A percentile compares a stretch with the other conserved stretches of the same genome.
Evolutionary conservation across 2,113 vertebrate genomes (phyloP).

Genomic region (Pristiophorus japonicus): DNA sequence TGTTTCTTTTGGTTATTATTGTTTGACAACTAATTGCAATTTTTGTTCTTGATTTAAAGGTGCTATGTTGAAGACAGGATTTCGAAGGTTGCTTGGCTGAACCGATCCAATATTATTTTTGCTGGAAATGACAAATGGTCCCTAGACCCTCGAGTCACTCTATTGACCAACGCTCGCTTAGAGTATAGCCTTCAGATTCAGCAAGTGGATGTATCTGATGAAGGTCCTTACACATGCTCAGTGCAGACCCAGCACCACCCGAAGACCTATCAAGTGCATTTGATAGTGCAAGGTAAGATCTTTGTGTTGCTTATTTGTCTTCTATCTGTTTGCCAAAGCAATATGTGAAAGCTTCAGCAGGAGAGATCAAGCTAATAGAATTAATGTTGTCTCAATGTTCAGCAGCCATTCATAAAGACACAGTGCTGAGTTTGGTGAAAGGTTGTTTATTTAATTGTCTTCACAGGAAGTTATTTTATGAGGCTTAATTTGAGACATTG

Average conservation of each 20-base stretch:
- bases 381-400: neutral
- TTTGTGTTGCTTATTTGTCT: neutral
- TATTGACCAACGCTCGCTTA: constrained; percentile 89
- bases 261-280: constrained; percentile 92
- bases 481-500: neutral
- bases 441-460: neutral
- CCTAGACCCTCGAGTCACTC: constrained; percentile 89
- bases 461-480: neutral
- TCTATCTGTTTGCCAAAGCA: neutral
- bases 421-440: neutral
- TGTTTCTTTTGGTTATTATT: neutral
- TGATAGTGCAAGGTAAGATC: constrained; percentile 92
- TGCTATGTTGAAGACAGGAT: constrained; percentile 96
- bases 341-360: neutral
- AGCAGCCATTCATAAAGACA: neutral
- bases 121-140: constrained; percentile 97
- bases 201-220: constrained; percentile 94
- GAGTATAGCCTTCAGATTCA: constrained; percentile 98
- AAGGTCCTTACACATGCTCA: constrained; percentile 93
- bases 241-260: constrained; percentile 93
- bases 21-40: neutral
- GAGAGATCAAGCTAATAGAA: neutral
- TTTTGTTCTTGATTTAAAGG: constrained; percentile 55
- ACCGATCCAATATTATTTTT: constrained; percentile 98
- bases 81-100: constrained; percentile 97